These are phyloP conservation scores for Sorex fumeus DNA, from an alignment of 2,113 vertebrate genomes.

Conservation along the genomic window DNA sequence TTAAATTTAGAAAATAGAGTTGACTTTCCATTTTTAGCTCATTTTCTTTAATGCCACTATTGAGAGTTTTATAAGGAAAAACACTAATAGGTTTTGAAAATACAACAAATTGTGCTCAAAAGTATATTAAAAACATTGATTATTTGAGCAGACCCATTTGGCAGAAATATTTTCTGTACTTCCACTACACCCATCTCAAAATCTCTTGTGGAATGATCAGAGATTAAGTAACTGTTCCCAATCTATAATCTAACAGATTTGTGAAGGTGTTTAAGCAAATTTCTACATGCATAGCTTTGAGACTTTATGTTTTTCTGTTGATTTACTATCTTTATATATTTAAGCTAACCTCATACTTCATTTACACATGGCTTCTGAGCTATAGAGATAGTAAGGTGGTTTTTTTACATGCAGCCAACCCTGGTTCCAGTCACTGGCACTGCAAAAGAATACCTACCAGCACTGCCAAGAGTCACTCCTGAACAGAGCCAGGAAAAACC, in stretches of 20 bases:
- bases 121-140: background rate
- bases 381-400: too few relatives aligned
- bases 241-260: background rate
- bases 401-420: too few relatives aligned
- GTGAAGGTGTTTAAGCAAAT: background rate
- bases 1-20: constrained; percentile 60
- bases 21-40: constrained; percentile 66
- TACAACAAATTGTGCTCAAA: background rate
- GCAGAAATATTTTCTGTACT: background rate
- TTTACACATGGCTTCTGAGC: constrained; percentile 74
- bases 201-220: background rate
- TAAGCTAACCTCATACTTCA: constrained; percentile 76
- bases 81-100: background rate
- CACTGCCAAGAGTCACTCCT: too few relatives aligned
- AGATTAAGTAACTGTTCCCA: background rate
- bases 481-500: too few relatives aligned
- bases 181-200: background rate
- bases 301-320: background rate
- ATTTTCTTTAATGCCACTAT: constrained; percentile 70
- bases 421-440: too few relatives aligned
- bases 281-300: background rate
- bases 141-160: background rate
- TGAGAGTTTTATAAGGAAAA: constrained; percentile 65
- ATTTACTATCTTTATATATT: constrained; percentile 79
- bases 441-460: too few relatives aligned